phyloP scores from a whole-genome alignment of 2,113 vertebrate genomes.

The Grantiella picta region DNA sequence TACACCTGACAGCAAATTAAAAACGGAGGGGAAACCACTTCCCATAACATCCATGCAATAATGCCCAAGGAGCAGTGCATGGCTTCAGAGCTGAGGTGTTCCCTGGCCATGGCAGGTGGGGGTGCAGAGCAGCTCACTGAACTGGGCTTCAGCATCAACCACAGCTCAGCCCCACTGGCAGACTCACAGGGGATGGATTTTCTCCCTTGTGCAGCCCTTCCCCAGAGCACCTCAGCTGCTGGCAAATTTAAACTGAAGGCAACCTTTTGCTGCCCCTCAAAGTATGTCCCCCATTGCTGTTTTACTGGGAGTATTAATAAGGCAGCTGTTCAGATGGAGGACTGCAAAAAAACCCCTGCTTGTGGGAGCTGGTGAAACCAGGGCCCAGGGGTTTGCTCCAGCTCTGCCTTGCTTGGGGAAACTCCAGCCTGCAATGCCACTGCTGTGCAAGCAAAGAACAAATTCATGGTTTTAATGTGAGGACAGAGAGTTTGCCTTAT shows the following conservation, averaged over 20 bases:
- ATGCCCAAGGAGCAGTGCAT: neutral
- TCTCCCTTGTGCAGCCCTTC: neutral
- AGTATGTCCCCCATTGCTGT: neutral
- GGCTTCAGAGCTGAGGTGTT: neutral
- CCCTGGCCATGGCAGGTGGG: neutral
- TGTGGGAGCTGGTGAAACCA: fast-evolving
- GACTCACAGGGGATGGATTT: neutral
- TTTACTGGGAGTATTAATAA: neutral
- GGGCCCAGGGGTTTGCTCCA: neutral
- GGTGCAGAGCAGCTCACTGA: neutral
- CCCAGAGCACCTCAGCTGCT: neutral
- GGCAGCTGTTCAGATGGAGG: neutral
- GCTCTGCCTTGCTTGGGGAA: neutral
- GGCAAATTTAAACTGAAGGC: neutral
- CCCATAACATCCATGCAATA: neutral
- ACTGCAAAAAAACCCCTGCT: neutral
- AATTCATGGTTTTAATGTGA: neutral
- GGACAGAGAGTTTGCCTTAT: neutral
- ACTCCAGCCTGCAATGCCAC: neutral
- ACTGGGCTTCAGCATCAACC: neutral
- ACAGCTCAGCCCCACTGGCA: fast-evolving
- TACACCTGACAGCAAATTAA: neutral
- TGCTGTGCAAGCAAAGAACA: neutral
- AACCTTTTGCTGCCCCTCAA: neutral
- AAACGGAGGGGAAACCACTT: neutral